Evolutionary conservation across 37 sponge, comb jelly and placozoan genomes (phyloP), one percentile per base, ranked within the genome.

Genomic region (Amphimedon queenslandica): DNA sequence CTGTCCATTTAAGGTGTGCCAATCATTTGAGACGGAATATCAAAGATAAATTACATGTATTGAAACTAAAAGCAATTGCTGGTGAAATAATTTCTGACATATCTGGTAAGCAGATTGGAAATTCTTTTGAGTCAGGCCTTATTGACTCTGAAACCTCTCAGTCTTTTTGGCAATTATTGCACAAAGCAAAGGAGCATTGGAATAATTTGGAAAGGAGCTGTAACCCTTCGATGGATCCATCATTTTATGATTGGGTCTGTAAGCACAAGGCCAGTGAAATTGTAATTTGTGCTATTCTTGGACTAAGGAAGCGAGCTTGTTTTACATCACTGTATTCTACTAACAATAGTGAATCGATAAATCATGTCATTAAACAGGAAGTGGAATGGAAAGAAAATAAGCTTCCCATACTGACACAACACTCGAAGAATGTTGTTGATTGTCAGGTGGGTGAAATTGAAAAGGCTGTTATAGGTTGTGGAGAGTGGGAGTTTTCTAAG

Each of bases 151-250:
- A 72, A 20, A 39, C 70, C 2, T 32, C 57, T 1, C 1, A 13
- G 13, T 34, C 63, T 4, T 79, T 79, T 38, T 0, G 11, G 3
- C 57, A 3, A 29, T 58, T 42, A 0, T 42, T 79, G 34, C 64
- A 37, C 10, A 4, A 18, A 1, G 55, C 70, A 1, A 35, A 60
- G 55, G 0, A 3, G 2, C 37, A 65, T 1, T 79, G 79, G 79
- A 79, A 70, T 40, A 79, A 79, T 24, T 40, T 79, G 18, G 79
- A 79, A 31, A 37, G 11, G 37, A 77, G 77, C 36, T 60, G 63
- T 43, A 63, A 8, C 27, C 4, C 57, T 2, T 10, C 31, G 34
- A 8, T 4, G 23, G 37, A 42, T 5, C 77, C 77, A 21, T 47
- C 64, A 35, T 77, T 77, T 43, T 67, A 77, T 66, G 35, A 67